phyloP scores from a whole-genome alignment of 2,797 vertebrate species.

The Apogon talboti region DNA sequence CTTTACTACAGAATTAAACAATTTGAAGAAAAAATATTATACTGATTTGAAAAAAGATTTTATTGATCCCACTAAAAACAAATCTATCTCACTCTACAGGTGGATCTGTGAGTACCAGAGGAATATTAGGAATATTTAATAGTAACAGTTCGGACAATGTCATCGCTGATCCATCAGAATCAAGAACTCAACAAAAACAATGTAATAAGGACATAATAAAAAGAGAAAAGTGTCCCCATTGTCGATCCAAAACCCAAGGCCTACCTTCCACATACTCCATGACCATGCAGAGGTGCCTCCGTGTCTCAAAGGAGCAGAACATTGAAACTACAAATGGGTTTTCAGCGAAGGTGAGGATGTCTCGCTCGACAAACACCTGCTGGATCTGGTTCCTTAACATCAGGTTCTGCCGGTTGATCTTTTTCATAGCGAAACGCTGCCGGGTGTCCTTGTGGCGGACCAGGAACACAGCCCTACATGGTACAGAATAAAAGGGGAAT shows the following conservation, averaged over 20 bases:
- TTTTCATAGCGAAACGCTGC: conserved; percentile 98
- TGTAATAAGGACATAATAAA: too few species aligned
- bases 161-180: too few species aligned
- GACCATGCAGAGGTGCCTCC: conserved; percentile 95
- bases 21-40: too few species aligned
- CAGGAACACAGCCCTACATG: conserved; percentile 94
- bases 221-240: too few species aligned
- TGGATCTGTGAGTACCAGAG: too few species aligned
- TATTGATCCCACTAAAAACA: too few species aligned
- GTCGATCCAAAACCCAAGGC: background rate
- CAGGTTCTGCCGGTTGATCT: conserved; percentile 98
- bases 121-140: too few species aligned
- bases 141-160: too few species aligned
- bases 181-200: too few species aligned
- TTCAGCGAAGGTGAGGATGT: conserved; percentile 96
- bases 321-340: conserved; percentile 97
- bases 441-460: conserved; percentile 92
- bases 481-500: conserved; percentile 20
- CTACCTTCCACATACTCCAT: conserved; percentile 97
- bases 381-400: conserved; percentile 95
- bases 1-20: too few species aligned
- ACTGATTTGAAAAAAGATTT: too few species aligned
- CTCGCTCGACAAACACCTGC: conserved; percentile 94
- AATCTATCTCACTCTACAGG: too few species aligned
- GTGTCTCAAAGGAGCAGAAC: conserved; percentile 96